Conservation (phyloP, 2,113 vertebrate genomes). For the Oxyura jamaicensis region DNA sequence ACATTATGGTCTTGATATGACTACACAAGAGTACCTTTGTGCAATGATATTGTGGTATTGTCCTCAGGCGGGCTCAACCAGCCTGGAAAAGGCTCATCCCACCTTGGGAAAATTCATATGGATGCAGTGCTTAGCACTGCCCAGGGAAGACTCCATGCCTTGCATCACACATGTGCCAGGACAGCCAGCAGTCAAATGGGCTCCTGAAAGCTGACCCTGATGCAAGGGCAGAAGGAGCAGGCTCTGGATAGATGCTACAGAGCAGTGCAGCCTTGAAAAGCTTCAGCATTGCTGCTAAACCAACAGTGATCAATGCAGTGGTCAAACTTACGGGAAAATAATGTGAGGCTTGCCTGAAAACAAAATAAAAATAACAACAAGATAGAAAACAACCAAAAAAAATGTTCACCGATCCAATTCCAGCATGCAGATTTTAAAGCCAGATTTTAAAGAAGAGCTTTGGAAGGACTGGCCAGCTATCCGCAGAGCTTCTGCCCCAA, state of each 20-base stretch:
- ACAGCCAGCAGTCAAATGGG: neutral
- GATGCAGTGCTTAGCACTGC: neutral
- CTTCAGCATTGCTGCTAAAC: accelerated
- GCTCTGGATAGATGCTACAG: neutral
- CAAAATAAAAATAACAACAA: neutral
- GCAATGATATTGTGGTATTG: neutral
- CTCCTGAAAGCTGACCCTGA: neutral
- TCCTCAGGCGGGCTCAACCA: neutral
- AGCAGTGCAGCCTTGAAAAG: neutral
- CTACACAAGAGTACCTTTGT: neutral
- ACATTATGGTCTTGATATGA: neutral
- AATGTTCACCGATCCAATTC: slow-evolving; percentile 21
- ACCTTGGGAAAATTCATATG: neutral
- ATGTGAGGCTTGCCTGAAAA: no score
- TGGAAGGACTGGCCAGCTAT: accelerated
- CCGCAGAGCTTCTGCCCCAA: neutral
- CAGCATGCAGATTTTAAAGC: slow-evolving; percentile 61
- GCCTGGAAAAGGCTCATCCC: neutral
- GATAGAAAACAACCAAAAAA: neutral
- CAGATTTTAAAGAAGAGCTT: neutral
- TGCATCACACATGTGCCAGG: neutral
- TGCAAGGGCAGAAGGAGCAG: neutral
- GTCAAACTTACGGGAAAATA: no score
- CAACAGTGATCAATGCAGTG: no score
- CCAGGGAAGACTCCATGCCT: neutral